Conservation (phyloP, 1,140 invertebrate species). For the Olivierus martensii region DNA sequence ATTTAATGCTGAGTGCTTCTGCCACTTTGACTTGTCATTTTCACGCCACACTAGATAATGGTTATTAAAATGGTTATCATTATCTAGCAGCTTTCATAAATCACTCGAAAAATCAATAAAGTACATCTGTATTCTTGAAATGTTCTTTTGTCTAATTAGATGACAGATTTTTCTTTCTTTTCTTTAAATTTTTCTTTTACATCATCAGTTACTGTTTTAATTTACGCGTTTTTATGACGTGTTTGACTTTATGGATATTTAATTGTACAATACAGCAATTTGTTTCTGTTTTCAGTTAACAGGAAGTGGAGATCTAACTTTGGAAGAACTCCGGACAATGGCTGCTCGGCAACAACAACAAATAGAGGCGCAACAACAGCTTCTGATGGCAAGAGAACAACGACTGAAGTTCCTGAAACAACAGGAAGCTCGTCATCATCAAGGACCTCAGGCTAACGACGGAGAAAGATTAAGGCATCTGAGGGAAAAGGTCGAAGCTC, state of each 20-base stretch:
- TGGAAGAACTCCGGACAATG: constrained; percentile 51
- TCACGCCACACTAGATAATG: no score
- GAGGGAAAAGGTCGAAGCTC: constrained; percentile 77
- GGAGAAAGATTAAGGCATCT: constrained; percentile 37
- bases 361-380: constrained; percentile 82
- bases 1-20: no score
- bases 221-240: not conserved
- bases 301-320: constrained; percentile 9
- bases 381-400: constrained; percentile 81
- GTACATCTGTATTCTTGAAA: no score
- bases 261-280: not conserved
- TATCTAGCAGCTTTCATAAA: no score
- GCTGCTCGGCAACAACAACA: constrained; percentile 87
- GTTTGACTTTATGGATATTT: not conserved
- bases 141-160: no score
- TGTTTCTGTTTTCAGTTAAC: constrained; percentile 3
- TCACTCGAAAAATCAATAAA: no score
- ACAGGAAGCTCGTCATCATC: constrained; percentile 65
- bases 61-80: no score
- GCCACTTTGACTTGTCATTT: no score
- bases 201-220: not conserved
- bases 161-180: not conserved
- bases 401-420: constrained; percentile 85
- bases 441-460: constrained; percentile 50
- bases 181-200: not conserved